Base-by-base conservation (phyloP, 2,888 invertebrate species). In the Eristalinus sepulchralis region DNA sequence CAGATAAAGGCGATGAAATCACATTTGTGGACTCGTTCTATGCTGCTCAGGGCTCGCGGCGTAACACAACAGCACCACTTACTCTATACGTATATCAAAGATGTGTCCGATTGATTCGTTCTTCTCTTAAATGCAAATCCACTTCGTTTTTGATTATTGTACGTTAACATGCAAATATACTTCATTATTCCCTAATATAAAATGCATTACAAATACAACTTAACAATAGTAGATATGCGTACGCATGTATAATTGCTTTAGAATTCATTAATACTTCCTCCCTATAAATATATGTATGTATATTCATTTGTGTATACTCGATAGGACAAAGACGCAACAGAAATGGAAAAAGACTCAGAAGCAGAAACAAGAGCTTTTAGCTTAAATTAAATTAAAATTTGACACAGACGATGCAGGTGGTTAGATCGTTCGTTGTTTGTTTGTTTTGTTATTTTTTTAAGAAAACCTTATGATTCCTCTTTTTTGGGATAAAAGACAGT, bases 341-440 rank as follows among this genome's bases (percentile, higher is more conserved):
- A 85, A 81, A 85, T 71, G 84, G 71, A 59, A n/a, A 80, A 39
- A 60, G 20, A 10, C 33, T 53, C 47, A 71, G 71, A 67, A 73
- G 67, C 55, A 66, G 31, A 75, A 3, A 68, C 36, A 76, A 68
- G 57, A 76, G 78, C 55, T 86, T 73, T 82, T 39, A 82, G 82
- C 73, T 82, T 53, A 77, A 70, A 70, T 59, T 77, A 60, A 60
- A 70, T 24, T 55, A 11, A 36, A 60, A 66, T 27, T 55, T 57
- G 34, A 33, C 11, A 55, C 13, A 2, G 57, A 22, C 24, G 60
- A 68, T 53, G 68, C 34, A 72, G 64, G 63, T 78, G 64, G 63
- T 57, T 55, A 47, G 24, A 70, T 62, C 57, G 24, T 63, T 60
- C 10, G 33, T 33, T 9, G 1, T 27, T 62, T 62, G 6, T 34